phyloP scores from a whole-genome alignment of 1,140 invertebrate species.

The Drosophila leontia region DNA sequence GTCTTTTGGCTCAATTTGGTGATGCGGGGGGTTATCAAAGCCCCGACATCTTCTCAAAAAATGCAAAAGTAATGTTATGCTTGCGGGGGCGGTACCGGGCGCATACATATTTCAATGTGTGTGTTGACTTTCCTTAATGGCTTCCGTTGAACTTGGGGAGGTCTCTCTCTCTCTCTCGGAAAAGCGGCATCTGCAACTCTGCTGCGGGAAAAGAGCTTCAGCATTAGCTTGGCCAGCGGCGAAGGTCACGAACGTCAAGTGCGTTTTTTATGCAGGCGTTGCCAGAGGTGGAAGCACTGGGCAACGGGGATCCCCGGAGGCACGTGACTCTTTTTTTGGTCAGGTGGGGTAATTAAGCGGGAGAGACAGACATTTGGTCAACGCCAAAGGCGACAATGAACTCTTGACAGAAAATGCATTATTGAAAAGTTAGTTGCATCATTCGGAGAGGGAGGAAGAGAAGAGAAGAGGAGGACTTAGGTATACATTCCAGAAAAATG shows the following conservation, averaged over 20 bases:
- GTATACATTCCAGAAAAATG: no score
- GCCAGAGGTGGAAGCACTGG: conserved; percentile 13
- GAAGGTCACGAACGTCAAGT: conserved; percentile 72
- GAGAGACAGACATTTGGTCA: conserved; percentile 49
- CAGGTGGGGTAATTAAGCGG: conserved; percentile 60
- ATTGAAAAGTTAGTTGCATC: conserved; percentile 45
- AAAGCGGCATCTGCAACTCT: conserved; percentile 1
- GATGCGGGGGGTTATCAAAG: conserved; percentile 64
- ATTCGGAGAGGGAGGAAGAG: neutral
- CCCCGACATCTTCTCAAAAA: conserved; percentile 57
- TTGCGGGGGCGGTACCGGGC: conserved; percentile 11
- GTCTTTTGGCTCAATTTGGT: conserved; percentile 31
- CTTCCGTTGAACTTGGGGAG: conserved; percentile 74
- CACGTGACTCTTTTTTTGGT: conserved; percentile 51
- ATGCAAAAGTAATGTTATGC: conserved; percentile 70
- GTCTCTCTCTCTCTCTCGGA: conserved; percentile 8
- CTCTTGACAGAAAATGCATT: conserved; percentile 34
- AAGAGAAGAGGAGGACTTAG: no score
- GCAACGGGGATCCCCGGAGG: conserved; percentile 21
- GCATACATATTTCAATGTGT: conserved; percentile 20
- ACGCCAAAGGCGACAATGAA: conserved; percentile 63
- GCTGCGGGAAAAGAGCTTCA: conserved; percentile 24
- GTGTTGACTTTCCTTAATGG: conserved; percentile 60
- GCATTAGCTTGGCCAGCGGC: conserved; percentile 11
- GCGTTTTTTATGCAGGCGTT: conserved; percentile 59